These are phyloP conservation scores for Drepana arcuata DNA, from an alignment of 1,140 invertebrate genomes.

Conservation along the genomic window DNA sequence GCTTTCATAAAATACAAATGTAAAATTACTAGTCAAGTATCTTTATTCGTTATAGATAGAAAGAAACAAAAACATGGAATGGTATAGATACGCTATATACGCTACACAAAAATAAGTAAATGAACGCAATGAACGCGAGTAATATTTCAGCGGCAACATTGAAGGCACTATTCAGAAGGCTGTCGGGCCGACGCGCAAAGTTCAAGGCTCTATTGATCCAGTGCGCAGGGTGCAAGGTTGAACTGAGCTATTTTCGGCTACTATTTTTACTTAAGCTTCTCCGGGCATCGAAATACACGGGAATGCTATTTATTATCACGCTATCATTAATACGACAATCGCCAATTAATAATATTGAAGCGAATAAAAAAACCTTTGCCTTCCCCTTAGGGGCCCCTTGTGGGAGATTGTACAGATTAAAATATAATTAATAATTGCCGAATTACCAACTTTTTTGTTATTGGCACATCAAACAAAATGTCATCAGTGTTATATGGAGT, in stretches of 20 bases:
- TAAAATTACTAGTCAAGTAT: background rate
- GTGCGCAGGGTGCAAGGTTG: slow-evolving; percentile 35
- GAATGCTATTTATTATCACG: background rate
- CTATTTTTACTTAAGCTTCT: slow-evolving; percentile 22
- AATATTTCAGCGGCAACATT: background rate
- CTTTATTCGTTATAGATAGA: background rate
- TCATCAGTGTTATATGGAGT: no score
- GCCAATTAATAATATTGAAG: background rate
- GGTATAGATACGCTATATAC: no score
- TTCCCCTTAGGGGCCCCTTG: no score
- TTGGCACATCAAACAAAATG: no score
- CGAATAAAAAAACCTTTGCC: no score
- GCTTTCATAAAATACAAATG: background rate
- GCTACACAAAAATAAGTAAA: background rate
- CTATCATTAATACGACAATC: background rate
- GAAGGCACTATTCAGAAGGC: background rate
- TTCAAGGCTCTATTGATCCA: slow-evolving; percentile 66
- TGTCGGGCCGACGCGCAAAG: slow-evolving; percentile 24
- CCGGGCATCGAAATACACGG: background rate
- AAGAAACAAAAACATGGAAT: background rate
- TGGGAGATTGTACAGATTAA: background rate
- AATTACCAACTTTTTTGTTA: background rate
- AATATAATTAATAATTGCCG: background rate
- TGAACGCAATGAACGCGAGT: background rate
- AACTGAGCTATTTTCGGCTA: slow-evolving; percentile 18